Percentiles rank a stretch among this genome's conserved stretches.
These are phyloP conservation scores for Catalaphyllia jardinei DNA, from an alignment of 64 coral and sea anemone genomes.

Conservation along the genomic window DNA sequence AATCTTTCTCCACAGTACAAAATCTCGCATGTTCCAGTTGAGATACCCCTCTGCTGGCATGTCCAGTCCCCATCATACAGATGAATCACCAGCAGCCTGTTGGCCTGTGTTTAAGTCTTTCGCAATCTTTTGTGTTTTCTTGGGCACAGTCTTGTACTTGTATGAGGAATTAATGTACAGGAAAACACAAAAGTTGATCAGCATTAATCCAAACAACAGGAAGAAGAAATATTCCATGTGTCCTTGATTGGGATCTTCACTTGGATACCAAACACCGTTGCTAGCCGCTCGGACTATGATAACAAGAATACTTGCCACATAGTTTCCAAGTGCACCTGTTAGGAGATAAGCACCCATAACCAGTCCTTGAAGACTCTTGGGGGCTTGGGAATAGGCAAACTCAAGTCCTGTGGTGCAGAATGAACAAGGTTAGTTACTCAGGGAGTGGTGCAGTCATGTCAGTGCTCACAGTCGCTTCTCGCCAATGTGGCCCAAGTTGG, in stretches of 20 bases:
- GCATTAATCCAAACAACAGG: slow-evolving; percentile 72
- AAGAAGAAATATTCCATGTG: slow-evolving; percentile 72
- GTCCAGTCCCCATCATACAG: background rate
- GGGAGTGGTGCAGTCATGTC: no score
- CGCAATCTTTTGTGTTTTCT: background rate
- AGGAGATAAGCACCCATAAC: slow-evolving; percentile 80
- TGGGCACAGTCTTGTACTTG: slow-evolving; percentile 19
- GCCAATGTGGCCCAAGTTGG: no score
- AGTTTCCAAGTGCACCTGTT: slow-evolving; percentile 68
- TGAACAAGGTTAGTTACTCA: background rate
- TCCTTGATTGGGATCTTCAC: slow-evolving; percentile 23
- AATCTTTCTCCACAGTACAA: no score
- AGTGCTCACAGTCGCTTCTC: no score
- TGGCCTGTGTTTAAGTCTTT: background rate
- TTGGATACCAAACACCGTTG: slow-evolving; percentile 38
- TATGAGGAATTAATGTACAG: slow-evolving; percentile 50
- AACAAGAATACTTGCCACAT: slow-evolving; percentile 54
- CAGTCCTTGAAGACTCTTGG: slow-evolving; percentile 68
- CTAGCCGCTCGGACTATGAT: slow-evolving; percentile 44
- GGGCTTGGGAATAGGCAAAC: slow-evolving; percentile 79
- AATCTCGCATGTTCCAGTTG: background rate
- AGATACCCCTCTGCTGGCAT: background rate
- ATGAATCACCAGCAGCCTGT: background rate
- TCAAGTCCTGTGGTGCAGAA: slow-evolving; percentile 59
- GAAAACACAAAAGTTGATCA: slow-evolving; percentile 71